Evolutionary conservation across 2,888 invertebrate genomes (phyloP).

Genomic region (Amaurobius ferox): DNA sequence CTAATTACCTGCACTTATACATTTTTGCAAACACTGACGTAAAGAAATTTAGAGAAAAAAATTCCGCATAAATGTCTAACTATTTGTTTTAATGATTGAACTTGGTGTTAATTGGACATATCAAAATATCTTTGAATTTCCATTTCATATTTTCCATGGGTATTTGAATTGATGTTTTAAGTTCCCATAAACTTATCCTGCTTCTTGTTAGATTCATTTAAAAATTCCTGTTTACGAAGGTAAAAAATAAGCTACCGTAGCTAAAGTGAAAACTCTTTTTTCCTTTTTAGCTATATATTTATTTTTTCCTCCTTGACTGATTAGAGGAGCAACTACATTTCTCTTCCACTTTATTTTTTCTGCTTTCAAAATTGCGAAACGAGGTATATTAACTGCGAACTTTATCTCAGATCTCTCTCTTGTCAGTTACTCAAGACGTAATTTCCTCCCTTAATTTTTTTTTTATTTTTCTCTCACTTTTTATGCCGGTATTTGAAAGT

Average conservation of each 20-base stretch:
- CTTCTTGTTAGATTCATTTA: conserved; percentile 59
- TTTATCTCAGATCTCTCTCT: conserved; percentile 38
- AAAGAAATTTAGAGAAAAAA: conserved; percentile 32
- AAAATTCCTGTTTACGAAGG: conserved; percentile 30
- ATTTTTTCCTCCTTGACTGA: conserved; percentile 54
- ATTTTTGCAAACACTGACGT: conserved; percentile 26
- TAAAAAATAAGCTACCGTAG: conserved; percentile 35
- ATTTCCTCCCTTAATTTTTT: conserved; percentile 39
- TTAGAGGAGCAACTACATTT: conserved; percentile 54
- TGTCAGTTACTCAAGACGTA: conserved; percentile 31
- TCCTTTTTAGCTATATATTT: conserved; percentile 42
- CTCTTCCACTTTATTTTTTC: conserved; percentile 44
- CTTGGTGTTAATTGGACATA: conserved; percentile 68
- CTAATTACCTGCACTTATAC: conserved; percentile 67
- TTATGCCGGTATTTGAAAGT: not conserved
- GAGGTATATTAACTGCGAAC: conserved; percentile 59
- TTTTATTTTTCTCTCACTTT: conserved; percentile 3
- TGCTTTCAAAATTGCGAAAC: conserved; percentile 24
- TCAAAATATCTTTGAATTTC: conserved; percentile 38
- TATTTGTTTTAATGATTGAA: conserved; percentile 68
- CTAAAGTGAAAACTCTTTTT: conserved; percentile 22
- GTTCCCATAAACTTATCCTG: conserved; percentile 54
- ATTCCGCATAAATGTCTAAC: conserved; percentile 48
- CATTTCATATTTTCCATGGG: conserved; percentile 46
- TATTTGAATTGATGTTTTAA: conserved; percentile 40